Evolutionary conservation across 2,888 invertebrate genomes (phyloP).

Genomic region (Lymantria monacha): DNA sequence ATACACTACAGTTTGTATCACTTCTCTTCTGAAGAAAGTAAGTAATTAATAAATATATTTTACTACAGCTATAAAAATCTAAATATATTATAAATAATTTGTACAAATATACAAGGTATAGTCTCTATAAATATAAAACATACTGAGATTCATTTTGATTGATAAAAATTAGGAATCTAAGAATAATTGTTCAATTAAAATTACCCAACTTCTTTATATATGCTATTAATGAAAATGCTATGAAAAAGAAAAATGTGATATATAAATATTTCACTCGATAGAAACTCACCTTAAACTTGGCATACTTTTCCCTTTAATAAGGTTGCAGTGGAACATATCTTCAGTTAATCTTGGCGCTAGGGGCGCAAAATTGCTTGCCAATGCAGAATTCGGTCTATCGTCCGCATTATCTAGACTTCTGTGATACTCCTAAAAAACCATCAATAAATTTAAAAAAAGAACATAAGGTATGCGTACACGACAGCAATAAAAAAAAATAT

Average conservation of each 20-base stretch:
- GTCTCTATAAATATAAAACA: too few relatives aligned
- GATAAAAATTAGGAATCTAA: too few relatives aligned
- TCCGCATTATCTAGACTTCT: slow-evolving; percentile 92
- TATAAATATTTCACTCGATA: slow-evolving; percentile 3
- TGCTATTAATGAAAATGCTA: slow-evolving; percentile 19
- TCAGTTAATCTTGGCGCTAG: slow-evolving; percentile 77
- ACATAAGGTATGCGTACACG: not conserved
- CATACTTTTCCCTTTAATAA: slow-evolving; percentile 98
- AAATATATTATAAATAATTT: slow-evolving; percentile 13
- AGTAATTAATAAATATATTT: slow-evolving; percentile 11
- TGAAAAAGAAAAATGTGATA: slow-evolving; percentile 19
- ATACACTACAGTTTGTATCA: too few relatives aligned
- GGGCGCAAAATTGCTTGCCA: slow-evolving; percentile 85
- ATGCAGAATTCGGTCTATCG: slow-evolving; percentile 87
- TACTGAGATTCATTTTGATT: too few relatives aligned
- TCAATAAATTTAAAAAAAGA: slow-evolving; percentile 2
- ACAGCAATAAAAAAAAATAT: slow-evolving; percentile 44
- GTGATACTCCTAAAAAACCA: slow-evolving; percentile 87
- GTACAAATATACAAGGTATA: too few relatives aligned
- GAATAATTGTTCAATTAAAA: not conserved
- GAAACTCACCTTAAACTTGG: slow-evolving; percentile 93
- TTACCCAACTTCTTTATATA: not conserved
- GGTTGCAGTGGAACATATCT: slow-evolving; percentile 82
- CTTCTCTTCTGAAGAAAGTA: slow-evolving; percentile 1
- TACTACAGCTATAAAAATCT: slow-evolving; percentile 28